Evolutionary conservation across 2,797 vertebrate genomes (phyloP).

Genomic region (Triplophysa yarkandensis): DNA sequence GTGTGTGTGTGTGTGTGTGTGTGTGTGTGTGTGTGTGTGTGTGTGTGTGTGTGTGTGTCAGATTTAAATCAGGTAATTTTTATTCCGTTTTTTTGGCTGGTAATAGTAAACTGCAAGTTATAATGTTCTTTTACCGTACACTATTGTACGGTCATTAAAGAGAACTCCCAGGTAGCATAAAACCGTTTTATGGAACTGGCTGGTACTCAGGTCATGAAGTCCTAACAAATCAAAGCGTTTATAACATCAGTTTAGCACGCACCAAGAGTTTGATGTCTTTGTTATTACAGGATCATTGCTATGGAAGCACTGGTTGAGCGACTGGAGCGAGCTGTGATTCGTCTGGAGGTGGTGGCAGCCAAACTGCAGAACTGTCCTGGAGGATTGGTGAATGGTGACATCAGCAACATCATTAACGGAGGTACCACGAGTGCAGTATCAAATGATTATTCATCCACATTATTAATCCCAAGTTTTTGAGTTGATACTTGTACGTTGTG

Average conservation of each 20-base stretch:
- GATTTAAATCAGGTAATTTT: too few relatives aligned
- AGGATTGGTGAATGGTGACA: conserved; percentile 72
- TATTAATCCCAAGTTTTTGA: too few relatives aligned
- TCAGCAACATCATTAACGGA: conserved; percentile 82
- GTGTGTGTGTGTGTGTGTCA: background rate
- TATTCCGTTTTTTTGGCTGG: background rate
- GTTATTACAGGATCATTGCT: conserved; percentile 55
- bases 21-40: background rate
- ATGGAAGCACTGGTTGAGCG: conserved; percentile 87
- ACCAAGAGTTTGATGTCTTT: conserved; percentile 5
- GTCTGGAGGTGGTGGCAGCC: conserved; percentile 83
- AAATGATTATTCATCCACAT: background rate
- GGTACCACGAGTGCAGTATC: conserved; percentile 66
- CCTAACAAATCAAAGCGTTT: conserved; percentile 14
- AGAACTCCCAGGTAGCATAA: background rate
- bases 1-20: background rate
- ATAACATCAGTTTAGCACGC: background rate
- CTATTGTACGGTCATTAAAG: background rate
- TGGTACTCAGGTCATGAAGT: conserved; percentile 24
- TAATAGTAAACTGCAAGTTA: background rate
- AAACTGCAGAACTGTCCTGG: conserved; percentile 67
- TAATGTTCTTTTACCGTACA: background rate
- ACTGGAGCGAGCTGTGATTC: conserved; percentile 87
- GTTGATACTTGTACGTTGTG: too few relatives aligned
- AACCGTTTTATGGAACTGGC: conserved; percentile 10